phyloP scores from a whole-genome alignment of 1,140 invertebrate genomes.

The Pogonus chalceus region DNA sequence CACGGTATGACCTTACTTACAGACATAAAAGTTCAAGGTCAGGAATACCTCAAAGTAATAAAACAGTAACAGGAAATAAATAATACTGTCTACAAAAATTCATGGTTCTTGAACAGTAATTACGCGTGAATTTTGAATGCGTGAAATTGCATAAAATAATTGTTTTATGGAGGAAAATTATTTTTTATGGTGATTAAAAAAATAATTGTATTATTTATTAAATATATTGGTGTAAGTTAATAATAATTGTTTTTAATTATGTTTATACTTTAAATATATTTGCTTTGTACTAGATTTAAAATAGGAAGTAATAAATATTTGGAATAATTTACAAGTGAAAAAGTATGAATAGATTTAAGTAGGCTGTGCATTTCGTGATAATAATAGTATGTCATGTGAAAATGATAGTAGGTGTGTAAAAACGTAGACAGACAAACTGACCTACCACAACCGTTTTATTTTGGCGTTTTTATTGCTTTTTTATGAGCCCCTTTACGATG shows the following conservation, averaged over 20 bases:
- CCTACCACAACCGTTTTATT: constrained; percentile 30
- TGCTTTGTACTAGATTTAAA: background rate
- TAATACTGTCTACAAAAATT: background rate
- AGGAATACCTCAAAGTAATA: background rate
- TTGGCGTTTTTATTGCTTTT: constrained; percentile 31
- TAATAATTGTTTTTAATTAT: background rate
- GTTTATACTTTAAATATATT: background rate
- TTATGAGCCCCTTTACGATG: constrained; percentile 20
- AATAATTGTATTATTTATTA: background rate
- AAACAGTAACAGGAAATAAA: background rate
- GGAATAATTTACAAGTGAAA: background rate
- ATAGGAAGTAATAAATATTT: background rate
- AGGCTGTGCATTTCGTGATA: background rate
- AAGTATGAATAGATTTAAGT: background rate
- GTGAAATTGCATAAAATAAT: background rate
- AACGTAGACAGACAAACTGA: constrained; percentile 15
- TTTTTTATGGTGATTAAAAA: background rate
- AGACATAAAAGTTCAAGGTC: background rate
- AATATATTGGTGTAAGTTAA: background rate
- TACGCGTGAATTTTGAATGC: background rate
- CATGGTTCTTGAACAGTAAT: background rate
- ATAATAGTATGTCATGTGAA: background rate
- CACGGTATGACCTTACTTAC: too few relatives aligned
- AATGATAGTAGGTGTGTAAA: background rate
- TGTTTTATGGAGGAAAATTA: background rate